Conservation (phyloP, 2,888 invertebrate species). For the Desoria tigrina region DNA sequence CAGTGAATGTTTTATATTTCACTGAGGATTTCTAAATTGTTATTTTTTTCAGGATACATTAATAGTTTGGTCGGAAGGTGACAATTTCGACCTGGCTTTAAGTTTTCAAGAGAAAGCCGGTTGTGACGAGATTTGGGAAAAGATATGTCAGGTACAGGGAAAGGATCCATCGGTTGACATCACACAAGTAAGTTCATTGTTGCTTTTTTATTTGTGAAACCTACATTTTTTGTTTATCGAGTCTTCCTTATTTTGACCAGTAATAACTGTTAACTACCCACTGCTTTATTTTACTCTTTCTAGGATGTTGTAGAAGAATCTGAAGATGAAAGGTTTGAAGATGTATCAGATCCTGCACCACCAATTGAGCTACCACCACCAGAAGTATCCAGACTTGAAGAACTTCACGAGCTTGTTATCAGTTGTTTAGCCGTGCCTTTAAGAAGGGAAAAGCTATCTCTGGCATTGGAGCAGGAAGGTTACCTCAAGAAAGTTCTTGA, state of each 20-base stretch:
- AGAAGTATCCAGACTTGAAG: slow-evolving; percentile 88
- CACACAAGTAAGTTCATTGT: slow-evolving; percentile 67
- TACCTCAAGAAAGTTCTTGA: slow-evolving; percentile 93
- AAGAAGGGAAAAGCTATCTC: slow-evolving; percentile 90
- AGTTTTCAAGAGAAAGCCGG: slow-evolving; percentile 99
- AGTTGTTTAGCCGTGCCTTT: slow-evolving; percentile 85
- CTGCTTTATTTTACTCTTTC: background rate
- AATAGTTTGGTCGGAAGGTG: slow-evolving; percentile 99
- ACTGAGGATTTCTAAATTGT: too few species aligned
- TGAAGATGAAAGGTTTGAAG: slow-evolving; percentile 95
- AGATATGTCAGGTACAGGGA: slow-evolving; percentile 99
- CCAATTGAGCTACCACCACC: slow-evolving; percentile 93
- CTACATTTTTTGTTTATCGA: too few species aligned
- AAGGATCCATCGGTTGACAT: slow-evolving; percentile 98
- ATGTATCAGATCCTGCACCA: slow-evolving; percentile 91
- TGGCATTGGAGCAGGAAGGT: slow-evolving; percentile 88
- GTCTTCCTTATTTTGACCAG: too few species aligned
- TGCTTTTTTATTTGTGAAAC: too few species aligned
- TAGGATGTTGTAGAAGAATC: slow-evolving; percentile 88
- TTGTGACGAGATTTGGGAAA: slow-evolving; percentile 99
- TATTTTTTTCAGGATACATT: slow-evolving; percentile 80
- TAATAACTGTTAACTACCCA: too few species aligned
- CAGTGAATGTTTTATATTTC: background rate
- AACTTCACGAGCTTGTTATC: slow-evolving; percentile 89
- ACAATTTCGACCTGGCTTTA: slow-evolving; percentile 96